Evolutionary conservation across 2,797 vertebrate species (phyloP).

Genomic region (Dendrocincla fuliginosa): DNA sequence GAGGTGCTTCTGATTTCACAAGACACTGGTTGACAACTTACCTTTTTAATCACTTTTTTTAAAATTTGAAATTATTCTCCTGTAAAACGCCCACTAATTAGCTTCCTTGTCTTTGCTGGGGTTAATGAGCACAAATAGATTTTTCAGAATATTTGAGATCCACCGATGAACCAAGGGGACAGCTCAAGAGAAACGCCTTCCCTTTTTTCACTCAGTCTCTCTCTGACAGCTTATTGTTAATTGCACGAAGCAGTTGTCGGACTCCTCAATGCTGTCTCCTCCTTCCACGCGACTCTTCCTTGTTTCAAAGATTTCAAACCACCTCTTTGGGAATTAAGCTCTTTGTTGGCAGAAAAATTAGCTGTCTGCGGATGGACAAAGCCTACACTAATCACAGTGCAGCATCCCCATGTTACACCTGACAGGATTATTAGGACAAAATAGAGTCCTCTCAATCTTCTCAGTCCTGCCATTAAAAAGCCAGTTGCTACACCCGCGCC

Average conservation of each 20-base stretch:
- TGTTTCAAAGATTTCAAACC: slow-evolving; percentile 69
- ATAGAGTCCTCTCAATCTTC: slow-evolving; percentile 68
- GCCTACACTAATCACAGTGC: slow-evolving; percentile 58
- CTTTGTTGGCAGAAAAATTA: slow-evolving; percentile 78
- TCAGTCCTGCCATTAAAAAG: slow-evolving; percentile 20
- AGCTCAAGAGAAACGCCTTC: slow-evolving; percentile 63
- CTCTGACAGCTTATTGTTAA: slow-evolving; percentile 67
- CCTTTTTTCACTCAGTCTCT: background rate
- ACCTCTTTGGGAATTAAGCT: slow-evolving; percentile 66
- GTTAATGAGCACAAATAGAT: background rate
- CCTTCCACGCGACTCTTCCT: slow-evolving; percentile 59
- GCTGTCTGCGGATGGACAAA: slow-evolving; percentile 68
- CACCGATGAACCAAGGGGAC: slow-evolving; percentile 41
- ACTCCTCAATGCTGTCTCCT: slow-evolving; percentile 56
- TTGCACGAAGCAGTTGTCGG: background rate
- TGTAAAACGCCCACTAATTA: slow-evolving; percentile 69
- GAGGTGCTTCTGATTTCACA: background rate
- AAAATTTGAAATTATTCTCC: slow-evolving; percentile 4
- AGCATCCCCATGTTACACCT: slow-evolving; percentile 62
- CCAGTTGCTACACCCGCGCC: background rate
- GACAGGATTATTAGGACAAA: slow-evolving; percentile 68
- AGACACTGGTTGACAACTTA: slow-evolving; percentile 35
- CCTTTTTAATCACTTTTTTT: slow-evolving; percentile 34
- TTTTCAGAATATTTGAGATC: slow-evolving; percentile 64
- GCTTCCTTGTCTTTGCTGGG: slow-evolving; percentile 57